Evolutionary conservation across 2,113 vertebrate genomes (phyloP).

Genomic region (Oryzias curvinotus): DNA sequence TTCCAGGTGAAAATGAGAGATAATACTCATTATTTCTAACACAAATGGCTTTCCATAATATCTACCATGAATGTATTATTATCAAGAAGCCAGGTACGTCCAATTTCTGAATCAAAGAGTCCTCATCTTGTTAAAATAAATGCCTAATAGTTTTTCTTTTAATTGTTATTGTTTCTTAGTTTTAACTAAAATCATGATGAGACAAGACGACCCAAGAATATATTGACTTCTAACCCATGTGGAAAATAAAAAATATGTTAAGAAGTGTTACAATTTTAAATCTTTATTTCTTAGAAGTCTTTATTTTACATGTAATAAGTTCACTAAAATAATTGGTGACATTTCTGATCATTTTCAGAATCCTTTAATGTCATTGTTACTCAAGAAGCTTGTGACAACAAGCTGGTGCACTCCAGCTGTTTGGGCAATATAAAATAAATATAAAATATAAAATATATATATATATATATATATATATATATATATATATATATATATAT

Average conservation of each 20-base stretch:
- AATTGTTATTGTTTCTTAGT: too few species aligned
- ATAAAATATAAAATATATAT: too few species aligned
- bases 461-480: too few species aligned
- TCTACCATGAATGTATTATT: slow-evolving; percentile 20
- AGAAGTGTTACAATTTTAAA: slow-evolving; percentile 6
- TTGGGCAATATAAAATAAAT: too few species aligned
- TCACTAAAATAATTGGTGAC: too few species aligned
- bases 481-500: too few species aligned
- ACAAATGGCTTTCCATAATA: slow-evolving; percentile 1
- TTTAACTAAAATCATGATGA: too few species aligned
- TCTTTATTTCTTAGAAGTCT: slow-evolving; percentile 21
- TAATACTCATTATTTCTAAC: slow-evolving; percentile 26
- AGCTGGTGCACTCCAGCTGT: too few species aligned
- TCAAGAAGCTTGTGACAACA: too few species aligned
- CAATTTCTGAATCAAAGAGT: slow-evolving; percentile 39
- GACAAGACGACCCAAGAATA: background rate
- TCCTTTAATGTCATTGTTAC: too few species aligned
- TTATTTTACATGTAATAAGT: background rate
- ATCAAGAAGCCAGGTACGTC: slow-evolving; percentile 20
- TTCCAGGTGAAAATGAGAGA: slow-evolving; percentile 55
- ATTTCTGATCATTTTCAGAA: too few species aligned
- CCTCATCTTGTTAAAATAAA: background rate
- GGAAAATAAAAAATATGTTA: slow-evolving; percentile 17
- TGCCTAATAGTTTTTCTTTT: too few species aligned
- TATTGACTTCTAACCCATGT: background rate